These are phyloP conservation scores for Turritopsis dohrnii DNA, from an alignment of 30 jellyfish, hydroid and myxozoan species.

Conservation along the genomic window DNA sequence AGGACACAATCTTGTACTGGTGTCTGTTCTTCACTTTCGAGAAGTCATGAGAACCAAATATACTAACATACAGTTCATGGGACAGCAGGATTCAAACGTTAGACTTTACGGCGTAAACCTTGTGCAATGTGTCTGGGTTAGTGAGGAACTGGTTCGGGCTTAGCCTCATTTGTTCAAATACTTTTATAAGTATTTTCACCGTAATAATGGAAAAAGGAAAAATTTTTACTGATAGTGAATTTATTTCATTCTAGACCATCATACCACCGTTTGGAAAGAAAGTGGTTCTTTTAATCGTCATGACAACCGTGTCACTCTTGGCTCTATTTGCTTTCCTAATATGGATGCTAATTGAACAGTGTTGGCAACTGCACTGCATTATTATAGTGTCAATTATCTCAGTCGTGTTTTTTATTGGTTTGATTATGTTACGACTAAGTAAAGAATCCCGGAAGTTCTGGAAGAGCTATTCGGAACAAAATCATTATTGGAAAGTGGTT, in stretches of 20 bases:
- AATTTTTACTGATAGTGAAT: background rate
- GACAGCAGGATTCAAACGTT: too few species aligned
- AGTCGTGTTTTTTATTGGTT: background rate
- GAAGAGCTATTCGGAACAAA: background rate
- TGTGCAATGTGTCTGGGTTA: too few species aligned
- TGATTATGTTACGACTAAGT: background rate
- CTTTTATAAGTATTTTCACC: too few species aligned
- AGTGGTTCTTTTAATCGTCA: background rate
- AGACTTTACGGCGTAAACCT: too few species aligned
- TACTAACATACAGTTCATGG: too few species aligned
- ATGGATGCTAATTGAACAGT: conserved; percentile 25
- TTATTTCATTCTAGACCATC: background rate
- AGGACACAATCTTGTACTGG: too few species aligned
- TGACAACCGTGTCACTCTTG: background rate
- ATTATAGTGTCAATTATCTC: background rate
- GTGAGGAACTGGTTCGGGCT: too few species aligned
- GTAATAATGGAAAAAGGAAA: too few species aligned
- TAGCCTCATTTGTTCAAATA: too few species aligned
- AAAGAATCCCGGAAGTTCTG: conserved; percentile 15
- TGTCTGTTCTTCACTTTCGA: too few species aligned
- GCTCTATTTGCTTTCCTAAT: background rate
- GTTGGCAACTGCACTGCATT: conserved; percentile 23
- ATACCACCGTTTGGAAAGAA: background rate
- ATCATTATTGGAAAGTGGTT: conserved; percentile 19
- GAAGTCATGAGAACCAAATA: too few species aligned